Base-by-base conservation (phyloP, 1,140 invertebrate species). In the Oppia nitens region DNA sequence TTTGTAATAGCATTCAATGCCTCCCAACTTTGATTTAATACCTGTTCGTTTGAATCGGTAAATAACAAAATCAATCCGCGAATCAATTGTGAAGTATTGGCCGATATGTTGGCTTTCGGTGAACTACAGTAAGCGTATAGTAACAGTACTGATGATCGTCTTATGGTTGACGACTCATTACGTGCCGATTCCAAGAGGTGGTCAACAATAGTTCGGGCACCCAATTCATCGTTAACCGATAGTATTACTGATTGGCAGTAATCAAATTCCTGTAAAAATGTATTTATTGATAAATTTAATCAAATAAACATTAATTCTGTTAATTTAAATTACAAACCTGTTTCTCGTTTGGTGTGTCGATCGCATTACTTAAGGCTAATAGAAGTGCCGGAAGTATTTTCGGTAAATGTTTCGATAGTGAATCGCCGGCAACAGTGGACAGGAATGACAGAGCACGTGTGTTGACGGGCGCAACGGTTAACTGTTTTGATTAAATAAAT, bases 201-300 rank as follows among this genome's bases (percentile, higher is more conserved):
- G 70, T 94, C 88, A 73, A 95, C 83, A 6, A 96, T 83, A 48
- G 83, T 82, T 53, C 87, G 76, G 1, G 94, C 82, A 24, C 90
- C 91, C 48, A 81, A 78, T 68, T 94, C 86, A 68, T 93, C 87
- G 0, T 78, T 78, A 4, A 93, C 84, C 0, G 93, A 91, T 60
- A 97, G 72, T 51, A 98, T 81, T 4, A 98, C 91, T 47, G 84
- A 80, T 69, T 92, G 83, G 70, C 93, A 97, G 70, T 96, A 89
- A 66, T 88, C 85, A n/a, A 93, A 70, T 72, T 94, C 79, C 75
- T 81, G 62, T 20, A 66, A 55, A 50, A 53, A 27, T 9, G 14
- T 20, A 49, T 52, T 25, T 11, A 54, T 54, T 24, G 21, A 55
- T 17, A 26, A 58, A 20, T 14, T 26, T 27, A 17, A 26, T 14